phyloP scores from a whole-genome alignment of 2,797 vertebrate species.

The Mus caroli region DNA sequence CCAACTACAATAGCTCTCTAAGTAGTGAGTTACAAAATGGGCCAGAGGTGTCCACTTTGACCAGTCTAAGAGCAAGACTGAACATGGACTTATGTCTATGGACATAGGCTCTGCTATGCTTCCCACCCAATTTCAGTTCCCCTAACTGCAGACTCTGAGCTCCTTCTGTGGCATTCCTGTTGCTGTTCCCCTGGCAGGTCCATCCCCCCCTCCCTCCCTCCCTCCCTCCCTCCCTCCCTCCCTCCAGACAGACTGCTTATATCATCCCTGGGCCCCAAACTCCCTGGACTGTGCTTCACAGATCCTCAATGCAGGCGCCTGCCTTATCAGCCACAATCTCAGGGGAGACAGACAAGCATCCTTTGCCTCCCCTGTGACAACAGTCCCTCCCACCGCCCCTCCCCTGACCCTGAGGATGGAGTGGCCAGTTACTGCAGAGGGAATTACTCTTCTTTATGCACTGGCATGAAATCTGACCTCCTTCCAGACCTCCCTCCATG shows the following conservation, averaged over 20 bases:
- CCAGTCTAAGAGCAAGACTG: background rate
- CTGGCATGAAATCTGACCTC: conserved; percentile 57
- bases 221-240: background rate
- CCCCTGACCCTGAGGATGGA: conserved; percentile 49
- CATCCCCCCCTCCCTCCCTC: background rate
- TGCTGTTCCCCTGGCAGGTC: accelerated
- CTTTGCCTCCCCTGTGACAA: background rate
- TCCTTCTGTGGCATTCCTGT: background rate
- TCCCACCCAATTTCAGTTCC: background rate
- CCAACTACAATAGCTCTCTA: background rate
- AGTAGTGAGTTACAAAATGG: background rate
- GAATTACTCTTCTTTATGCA: background rate
- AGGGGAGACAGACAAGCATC: conserved; percentile 39
- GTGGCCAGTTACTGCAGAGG: background rate
- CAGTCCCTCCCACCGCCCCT: conserved; percentile 22
- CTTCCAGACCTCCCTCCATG: background rate
- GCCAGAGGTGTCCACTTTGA: background rate
- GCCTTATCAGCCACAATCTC: conserved; percentile 38
- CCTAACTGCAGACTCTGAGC: background rate
- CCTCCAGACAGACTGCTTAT: background rate
- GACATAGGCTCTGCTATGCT: background rate
- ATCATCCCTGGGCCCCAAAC: background rate
- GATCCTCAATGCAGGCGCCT: conserved; percentile 20
- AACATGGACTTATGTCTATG: background rate
- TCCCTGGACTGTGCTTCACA: conserved; percentile 53